Percentiles rank a stretch among this genome's conserved stretches.
Evolutionary conservation across 2,797 vertebrate genomes (phyloP).

Genomic region (Paguma larvata): DNA sequence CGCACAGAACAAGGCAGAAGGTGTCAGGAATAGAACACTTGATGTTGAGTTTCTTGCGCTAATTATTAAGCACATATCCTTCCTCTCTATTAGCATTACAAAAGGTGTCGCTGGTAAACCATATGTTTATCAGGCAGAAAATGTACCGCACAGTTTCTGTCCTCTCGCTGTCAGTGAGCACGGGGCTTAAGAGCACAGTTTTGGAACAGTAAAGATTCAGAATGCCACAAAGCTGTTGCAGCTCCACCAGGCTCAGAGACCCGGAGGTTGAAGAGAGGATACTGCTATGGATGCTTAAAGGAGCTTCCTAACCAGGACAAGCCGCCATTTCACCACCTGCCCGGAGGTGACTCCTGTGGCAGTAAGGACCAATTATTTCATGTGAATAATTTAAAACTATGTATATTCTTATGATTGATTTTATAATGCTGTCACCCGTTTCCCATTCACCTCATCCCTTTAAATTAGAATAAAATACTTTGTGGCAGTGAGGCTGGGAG

Average conservation of each 20-base stretch:
- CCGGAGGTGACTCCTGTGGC: not conserved
- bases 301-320: not conserved
- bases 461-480: constrained; percentile 64
- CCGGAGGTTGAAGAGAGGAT: not conserved
- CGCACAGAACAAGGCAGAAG: not conserved
- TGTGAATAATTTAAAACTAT: constrained; percentile 23
- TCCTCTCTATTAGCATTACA: not conserved
- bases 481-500: not conserved
- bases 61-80: constrained; percentile 34
- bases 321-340: not conserved
- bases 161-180: not conserved
- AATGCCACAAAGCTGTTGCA: not conserved
- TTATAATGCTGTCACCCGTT: constrained; percentile 37
- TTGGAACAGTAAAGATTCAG: not conserved
- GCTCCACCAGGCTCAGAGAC: not conserved
- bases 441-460: constrained; percentile 65
- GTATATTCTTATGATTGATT: not conserved
- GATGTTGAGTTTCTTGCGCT: constrained; percentile 4
- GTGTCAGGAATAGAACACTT: not conserved
- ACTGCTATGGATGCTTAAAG: not conserved
- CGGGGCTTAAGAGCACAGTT: not conserved
- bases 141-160: not conserved
- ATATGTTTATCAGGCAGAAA: constrained; percentile 58
- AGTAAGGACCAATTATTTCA: not conserved
- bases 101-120: constrained; percentile 8